These are phyloP conservation scores for Globicephala melas DNA, from an alignment of 2,113 vertebrate genomes.

Conservation along the genomic window DNA sequence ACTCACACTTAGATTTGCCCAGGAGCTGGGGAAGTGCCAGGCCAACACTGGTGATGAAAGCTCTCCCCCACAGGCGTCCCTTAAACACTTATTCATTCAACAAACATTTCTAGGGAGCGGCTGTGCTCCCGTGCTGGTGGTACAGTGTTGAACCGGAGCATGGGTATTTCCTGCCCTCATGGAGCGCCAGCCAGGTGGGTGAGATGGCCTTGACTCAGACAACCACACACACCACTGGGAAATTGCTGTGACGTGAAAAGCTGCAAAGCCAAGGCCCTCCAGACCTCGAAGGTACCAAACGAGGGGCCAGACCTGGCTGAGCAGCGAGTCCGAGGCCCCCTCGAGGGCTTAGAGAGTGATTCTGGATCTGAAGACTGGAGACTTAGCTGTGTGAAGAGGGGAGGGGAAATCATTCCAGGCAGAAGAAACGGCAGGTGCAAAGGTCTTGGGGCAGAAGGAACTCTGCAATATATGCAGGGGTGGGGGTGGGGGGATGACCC, in stretches of 20 bases:
- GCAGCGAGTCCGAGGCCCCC: not conserved
- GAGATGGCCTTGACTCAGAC: not conserved
- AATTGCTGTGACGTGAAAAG: accelerated
- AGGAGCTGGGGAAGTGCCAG: accelerated
- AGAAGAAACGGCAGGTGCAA: not conserved
- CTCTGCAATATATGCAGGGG: accelerated
- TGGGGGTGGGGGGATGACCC: too few relatives aligned
- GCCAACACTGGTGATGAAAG: accelerated
- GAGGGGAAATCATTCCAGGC: not conserved
- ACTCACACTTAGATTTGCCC: not conserved
- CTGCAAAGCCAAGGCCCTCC: not conserved
- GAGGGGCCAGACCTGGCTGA: not conserved
- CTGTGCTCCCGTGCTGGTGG: not conserved
- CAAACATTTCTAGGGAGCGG: accelerated
- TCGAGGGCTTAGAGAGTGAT: accelerated
- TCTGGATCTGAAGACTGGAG: not conserved
- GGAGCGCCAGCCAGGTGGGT: not conserved
- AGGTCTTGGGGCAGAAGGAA: not conserved
- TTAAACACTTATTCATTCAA: not conserved
- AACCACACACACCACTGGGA: not conserved
- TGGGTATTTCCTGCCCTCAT: accelerated
- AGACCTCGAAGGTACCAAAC: accelerated
- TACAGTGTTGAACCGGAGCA: accelerated
- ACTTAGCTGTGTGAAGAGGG: not conserved
- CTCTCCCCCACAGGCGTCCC: accelerated